Evolutionary conservation across 2,797 vertebrate species (phyloP).

Genomic region (Typhlichthys eigenmanni): DNA sequence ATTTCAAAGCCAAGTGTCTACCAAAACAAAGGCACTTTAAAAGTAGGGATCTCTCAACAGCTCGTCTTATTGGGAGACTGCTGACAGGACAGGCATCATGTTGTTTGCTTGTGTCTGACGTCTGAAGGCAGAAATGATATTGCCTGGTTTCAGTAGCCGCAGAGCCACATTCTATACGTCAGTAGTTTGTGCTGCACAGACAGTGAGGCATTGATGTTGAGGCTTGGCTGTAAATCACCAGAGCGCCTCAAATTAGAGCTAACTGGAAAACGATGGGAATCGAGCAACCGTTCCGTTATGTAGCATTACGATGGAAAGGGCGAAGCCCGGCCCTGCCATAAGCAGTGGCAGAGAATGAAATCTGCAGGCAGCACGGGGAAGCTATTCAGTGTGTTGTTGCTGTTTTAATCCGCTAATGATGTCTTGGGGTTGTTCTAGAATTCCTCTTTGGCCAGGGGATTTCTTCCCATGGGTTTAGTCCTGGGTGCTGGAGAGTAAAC

Average conservation of each 20-base stretch:
- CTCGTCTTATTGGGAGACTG: conserved; percentile 31
- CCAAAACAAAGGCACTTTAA: conserved; percentile 38
- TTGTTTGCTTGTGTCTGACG: conserved; percentile 51
- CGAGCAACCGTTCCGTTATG: conserved; percentile 30
- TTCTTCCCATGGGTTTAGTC: conserved; percentile 70
- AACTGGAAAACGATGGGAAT: conserved; percentile 48
- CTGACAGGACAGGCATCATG: conserved; percentile 44
- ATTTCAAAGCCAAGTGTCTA: conserved; percentile 32
- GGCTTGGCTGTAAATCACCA: conserved; percentile 56
- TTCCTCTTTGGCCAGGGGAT: conserved; percentile 52
- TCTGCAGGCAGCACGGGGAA: conserved; percentile 60
- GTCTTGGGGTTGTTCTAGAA: conserved; percentile 44
- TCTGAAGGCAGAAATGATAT: conserved; percentile 52
- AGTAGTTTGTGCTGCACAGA: conserved; percentile 30
- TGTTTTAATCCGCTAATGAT: conserved; percentile 62
- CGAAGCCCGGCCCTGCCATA: conserved; percentile 37
- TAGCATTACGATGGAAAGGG: conserved; percentile 36
- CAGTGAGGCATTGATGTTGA: conserved; percentile 54
- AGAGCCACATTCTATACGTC: conserved; percentile 38
- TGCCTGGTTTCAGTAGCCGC: conserved; percentile 42
- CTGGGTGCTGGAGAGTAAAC: conserved; percentile 59
- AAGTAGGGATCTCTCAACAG: conserved; percentile 44
- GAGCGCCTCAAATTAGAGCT: conserved; percentile 61
- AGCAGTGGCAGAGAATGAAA: conserved; percentile 68
- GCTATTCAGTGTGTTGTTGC: conserved; percentile 42